Percentiles rank a stretch among this genome's conserved stretches.
Evolutionary conservation across 2,113 vertebrate species (phyloP).

Genomic region (Xyrauchen texanus): DNA sequence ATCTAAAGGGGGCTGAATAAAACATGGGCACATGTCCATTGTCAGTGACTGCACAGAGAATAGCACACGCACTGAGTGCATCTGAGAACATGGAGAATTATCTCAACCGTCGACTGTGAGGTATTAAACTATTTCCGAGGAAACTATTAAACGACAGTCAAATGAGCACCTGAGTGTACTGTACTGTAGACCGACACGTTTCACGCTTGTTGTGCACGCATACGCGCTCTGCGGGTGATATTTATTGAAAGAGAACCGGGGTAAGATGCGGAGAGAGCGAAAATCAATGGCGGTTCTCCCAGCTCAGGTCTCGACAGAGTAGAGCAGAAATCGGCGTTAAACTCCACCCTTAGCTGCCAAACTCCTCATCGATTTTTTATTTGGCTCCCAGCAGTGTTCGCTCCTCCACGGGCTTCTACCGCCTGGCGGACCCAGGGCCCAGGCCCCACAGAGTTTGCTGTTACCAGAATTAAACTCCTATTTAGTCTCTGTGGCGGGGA

Average conservation of each 20-base stretch:
- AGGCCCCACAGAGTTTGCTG: conserved; percentile 47
- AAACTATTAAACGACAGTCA: neutral
- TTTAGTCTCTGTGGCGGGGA: conserved; percentile 51
- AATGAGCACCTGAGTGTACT: neutral
- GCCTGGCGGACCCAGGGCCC: conserved; percentile 69
- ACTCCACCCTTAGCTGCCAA: conserved; percentile 64
- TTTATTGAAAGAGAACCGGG: conserved; percentile 71
- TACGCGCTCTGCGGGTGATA: conserved; percentile 53
- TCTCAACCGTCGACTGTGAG: conserved; percentile 9
- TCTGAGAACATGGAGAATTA: conserved; percentile 7
- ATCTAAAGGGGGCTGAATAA: conserved; percentile 55
- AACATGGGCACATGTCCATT: conserved; percentile 47
- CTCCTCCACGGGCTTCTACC: conserved; percentile 61
- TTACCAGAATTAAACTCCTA: conserved; percentile 66
- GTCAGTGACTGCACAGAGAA: conserved; percentile 36
- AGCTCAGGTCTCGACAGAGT: conserved; percentile 67
- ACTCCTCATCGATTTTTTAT: conserved; percentile 69
- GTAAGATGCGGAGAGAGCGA: conserved; percentile 54
- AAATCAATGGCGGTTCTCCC: conserved; percentile 71
- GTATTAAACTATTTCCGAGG: conserved; percentile 6
- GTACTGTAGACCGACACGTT: neutral
- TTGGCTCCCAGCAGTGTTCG: conserved; percentile 68
- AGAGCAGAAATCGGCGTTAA: conserved; percentile 61
- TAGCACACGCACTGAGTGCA: neutral
- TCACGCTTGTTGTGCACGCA: neutral